Percentiles rank a stretch among this genome's conserved stretches.
phyloP scores from a whole-genome alignment of 2,888 invertebrate species.

The Homarus gammarus region DNA sequence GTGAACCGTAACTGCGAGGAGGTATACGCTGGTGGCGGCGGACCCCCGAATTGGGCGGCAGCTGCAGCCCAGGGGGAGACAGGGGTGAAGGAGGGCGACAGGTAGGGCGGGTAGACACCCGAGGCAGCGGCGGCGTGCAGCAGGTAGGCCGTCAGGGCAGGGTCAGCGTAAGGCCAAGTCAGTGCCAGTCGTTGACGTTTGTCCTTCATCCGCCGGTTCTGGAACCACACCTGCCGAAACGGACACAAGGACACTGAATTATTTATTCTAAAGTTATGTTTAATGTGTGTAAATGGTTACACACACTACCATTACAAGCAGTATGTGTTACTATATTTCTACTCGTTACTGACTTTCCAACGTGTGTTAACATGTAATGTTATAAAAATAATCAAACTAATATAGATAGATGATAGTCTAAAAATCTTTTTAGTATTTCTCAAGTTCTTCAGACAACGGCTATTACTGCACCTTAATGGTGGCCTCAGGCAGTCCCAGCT shows the following conservation, averaged over 20 bases:
- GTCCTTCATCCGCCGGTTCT: constrained; percentile 97
- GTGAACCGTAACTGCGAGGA: constrained; percentile 47
- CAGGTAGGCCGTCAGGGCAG: constrained; percentile 94
- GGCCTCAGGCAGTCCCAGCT: constrained; percentile 95
- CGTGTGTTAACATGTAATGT: too few relatives aligned
- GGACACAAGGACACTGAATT: background rate
- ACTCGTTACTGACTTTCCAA: background rate
- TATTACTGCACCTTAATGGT: constrained; percentile 91
- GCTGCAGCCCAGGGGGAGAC: constrained; percentile 52
- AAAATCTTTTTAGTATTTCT: background rate
- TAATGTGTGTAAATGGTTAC: too few relatives aligned
- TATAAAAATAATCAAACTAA: background rate
- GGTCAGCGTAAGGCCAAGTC: constrained; percentile 97
- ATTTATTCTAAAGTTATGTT: constrained; percentile 10
- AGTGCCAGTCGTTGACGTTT: constrained; percentile 96
- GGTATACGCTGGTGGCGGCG: background rate
- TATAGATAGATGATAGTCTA: background rate
- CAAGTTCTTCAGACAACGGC: background rate
- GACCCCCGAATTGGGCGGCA: background rate
- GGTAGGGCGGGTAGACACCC: constrained; percentile 80
- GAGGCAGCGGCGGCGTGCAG: constrained; percentile 91
- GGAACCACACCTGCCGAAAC: constrained; percentile 93
- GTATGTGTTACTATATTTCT: background rate
- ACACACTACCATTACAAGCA: background rate
- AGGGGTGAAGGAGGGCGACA: constrained; percentile 77